phyloP scores from a whole-genome alignment of 1,140 invertebrate species.

The Paraescarpia echinospica region DNA sequence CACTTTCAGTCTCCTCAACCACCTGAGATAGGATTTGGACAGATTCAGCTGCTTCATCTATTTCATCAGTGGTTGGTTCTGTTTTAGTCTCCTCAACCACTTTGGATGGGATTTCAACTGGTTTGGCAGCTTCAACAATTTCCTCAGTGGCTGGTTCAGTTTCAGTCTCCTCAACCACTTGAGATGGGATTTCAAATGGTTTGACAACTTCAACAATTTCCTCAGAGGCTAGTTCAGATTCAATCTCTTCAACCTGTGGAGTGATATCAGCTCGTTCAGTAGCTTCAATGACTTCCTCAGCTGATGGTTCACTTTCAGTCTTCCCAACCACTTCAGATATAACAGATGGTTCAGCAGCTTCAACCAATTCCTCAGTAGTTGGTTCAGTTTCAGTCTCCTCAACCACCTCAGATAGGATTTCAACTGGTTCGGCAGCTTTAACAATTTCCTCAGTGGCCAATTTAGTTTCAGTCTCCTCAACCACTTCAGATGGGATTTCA shows the following conservation, averaged over 20 bases:
- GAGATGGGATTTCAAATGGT: background rate
- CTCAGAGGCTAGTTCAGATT: background rate
- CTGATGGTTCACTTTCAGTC: background rate
- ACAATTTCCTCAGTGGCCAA: background rate
- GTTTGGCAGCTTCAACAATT: background rate
- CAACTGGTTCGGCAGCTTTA: background rate
- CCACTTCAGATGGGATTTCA: background rate
- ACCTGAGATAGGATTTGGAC: background rate
- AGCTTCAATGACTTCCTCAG: slow-evolving; percentile 34
- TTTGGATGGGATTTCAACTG: background rate
- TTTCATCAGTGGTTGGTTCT: background rate
- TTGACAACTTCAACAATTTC: background rate
- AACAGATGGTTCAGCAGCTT: background rate
- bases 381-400: background rate
- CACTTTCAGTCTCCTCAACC: background rate
- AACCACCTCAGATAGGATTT: background rate
- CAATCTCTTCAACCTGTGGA: background rate
- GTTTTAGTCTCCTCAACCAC: background rate
- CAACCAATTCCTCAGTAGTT: background rate
- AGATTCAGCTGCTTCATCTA: background rate
- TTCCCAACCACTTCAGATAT: background rate
- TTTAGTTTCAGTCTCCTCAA: background rate
- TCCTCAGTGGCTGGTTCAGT: background rate
- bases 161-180: background rate
- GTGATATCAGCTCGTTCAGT: background rate